Base-by-base conservation (phyloP, 2,888 invertebrate species). In the Molorchus minor region DNA sequence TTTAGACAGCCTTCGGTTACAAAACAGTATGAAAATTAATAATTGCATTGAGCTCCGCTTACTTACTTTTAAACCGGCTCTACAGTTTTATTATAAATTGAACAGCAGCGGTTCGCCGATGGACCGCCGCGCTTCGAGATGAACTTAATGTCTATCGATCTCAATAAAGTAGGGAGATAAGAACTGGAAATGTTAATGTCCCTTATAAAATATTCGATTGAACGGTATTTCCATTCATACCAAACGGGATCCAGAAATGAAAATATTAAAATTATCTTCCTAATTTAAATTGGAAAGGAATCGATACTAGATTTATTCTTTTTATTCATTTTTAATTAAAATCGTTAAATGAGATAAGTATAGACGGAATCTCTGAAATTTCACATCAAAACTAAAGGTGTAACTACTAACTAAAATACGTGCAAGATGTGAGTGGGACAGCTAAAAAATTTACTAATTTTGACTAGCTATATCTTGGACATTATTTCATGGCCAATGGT, bases 81-180 rank as follows among this genome's bases (percentile, higher is more conserved):
- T n/a, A n/a, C n/a, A n/a, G n/a, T n/a, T n/a, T n/a, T n/a, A n/a
- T n/a, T n/a, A n/a, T 62, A 62, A 62, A 65, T 59, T 62, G 61
- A 61, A 58, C 58, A 43, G 58, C 47, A 52, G 52, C 25, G 35
- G 33, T 44, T 44, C 54, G 16, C 45, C 51, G 62, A 64, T 64
- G 59, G 65, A 61, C 56, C 56, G 49, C 58, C 58, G 47, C 45
- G n/a, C n/a, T n/a, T n/a, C n/a, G n/a, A n/a, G 59, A 65, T 56
- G 58, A 63, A 65, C 56, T 61, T 63, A 61, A 59, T 61, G 65
- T 61, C 61, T 61, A 65, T 63, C 65, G 63, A 65, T 65, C 54
- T 53, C 54, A 54, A 53, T 65, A 63, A 61, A 65, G 59, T 33
- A 54, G 43, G 52, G 30, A 61, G 65, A 63, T 63, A 65, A 63